These are phyloP conservation scores for Lithodes maja DNA, from an alignment of 2,888 invertebrate genomes.

Conservation along the genomic window DNA sequence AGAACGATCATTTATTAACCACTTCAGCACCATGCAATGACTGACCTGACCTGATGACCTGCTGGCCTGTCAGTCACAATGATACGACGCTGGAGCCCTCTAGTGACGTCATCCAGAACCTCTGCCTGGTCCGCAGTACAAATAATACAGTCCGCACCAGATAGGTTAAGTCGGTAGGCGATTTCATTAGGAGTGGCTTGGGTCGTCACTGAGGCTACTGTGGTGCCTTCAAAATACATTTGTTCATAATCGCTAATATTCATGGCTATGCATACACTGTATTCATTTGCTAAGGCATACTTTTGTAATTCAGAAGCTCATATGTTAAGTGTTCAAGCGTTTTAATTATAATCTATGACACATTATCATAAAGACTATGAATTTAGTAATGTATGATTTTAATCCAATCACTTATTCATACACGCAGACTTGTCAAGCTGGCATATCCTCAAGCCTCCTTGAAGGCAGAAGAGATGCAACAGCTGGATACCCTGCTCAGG, in stretches of 20 bases:
- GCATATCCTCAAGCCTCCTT: too few relatives aligned
- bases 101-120: constrained; percentile 27
- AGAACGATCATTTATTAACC: too few relatives aligned
- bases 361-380: too few relatives aligned
- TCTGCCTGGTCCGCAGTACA: constrained; percentile 47
- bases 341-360: not conserved
- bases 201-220: constrained; percentile 56
- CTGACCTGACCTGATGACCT: not conserved
- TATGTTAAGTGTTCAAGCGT: not conserved
- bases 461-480: too few relatives aligned
- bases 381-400: too few relatives aligned
- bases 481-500: too few relatives aligned
- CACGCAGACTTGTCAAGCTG: too few relatives aligned
- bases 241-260: not conserved
- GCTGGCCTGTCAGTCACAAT: constrained; percentile 3
- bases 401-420: too few relatives aligned
- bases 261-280: not conserved
- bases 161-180: constrained; percentile 43
- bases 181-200: constrained; percentile 54
- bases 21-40: not conserved
- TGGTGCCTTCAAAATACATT: constrained; percentile 71
- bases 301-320: not conserved
- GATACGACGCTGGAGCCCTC: constrained; percentile 27
- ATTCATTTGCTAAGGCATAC: not conserved
- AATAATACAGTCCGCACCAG: constrained; percentile 61